phyloP scores from a whole-genome alignment of 2,113 vertebrate species.

The Ovis aries region ARS-UI_Ramb_v3.0 NC_056054.1:156429001-156429500 shows the following conservation, averaged over 20 bases:
- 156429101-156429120: neutral
- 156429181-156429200: neutral
- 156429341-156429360: neutral
- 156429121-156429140: neutral
- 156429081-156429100: neutral
- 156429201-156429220: neutral
- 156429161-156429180: neutral
- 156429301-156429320: neutral
- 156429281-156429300: neutral
- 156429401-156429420: neutral
- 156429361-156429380: neutral
- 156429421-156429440: neutral
- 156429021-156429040: neutral
- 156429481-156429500: neutral
- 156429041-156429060: neutral
- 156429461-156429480: neutral
- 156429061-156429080: neutral
- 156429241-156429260: neutral
- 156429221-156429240: neutral
- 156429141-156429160: neutral
- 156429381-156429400: neutral
- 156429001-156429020: constrained; percentile 5
- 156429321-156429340: neutral
- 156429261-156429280: neutral
- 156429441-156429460: neutral